Conservation (phyloP, 2,797 vertebrate genomes). For the Pipistrellus nathusii region DNA sequence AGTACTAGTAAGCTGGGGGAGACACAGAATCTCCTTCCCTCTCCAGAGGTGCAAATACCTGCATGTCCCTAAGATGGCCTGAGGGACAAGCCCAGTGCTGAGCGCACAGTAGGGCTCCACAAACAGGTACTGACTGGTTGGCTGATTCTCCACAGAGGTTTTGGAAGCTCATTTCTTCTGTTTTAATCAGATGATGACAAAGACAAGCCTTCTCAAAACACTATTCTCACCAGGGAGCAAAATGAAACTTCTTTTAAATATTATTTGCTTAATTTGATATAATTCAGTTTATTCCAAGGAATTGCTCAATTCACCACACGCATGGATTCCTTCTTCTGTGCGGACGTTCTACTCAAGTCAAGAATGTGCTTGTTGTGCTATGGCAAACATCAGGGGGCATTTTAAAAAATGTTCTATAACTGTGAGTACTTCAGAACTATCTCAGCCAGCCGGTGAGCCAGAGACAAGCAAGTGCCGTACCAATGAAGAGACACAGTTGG, state of each 20-base stretch:
- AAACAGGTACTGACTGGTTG: no score
- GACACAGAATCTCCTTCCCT: not conserved
- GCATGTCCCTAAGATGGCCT: not conserved
- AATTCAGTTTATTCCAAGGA: not conserved
- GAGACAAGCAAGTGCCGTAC: not conserved
- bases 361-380: not conserved
- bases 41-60: not conserved
- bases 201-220: not conserved
- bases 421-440: not conserved
- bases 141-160: not conserved
- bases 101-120: not conserved
- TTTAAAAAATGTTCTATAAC: not conserved
- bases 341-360: slow-evolving; percentile 19
- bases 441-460: not conserved
- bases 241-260: not conserved
- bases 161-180: not conserved
- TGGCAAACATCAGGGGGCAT: not conserved
- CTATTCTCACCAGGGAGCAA: not conserved
- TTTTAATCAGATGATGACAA: not conserved
- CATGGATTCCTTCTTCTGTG: not conserved
- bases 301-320: not conserved
- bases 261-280: slow-evolving; percentile 32
- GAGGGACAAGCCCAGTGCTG: not conserved
- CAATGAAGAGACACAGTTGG: not conserved
- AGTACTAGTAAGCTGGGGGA: not conserved